Conservation (phyloP, 1,140 invertebrate species). For the Drosophila asahinai region DNA sequence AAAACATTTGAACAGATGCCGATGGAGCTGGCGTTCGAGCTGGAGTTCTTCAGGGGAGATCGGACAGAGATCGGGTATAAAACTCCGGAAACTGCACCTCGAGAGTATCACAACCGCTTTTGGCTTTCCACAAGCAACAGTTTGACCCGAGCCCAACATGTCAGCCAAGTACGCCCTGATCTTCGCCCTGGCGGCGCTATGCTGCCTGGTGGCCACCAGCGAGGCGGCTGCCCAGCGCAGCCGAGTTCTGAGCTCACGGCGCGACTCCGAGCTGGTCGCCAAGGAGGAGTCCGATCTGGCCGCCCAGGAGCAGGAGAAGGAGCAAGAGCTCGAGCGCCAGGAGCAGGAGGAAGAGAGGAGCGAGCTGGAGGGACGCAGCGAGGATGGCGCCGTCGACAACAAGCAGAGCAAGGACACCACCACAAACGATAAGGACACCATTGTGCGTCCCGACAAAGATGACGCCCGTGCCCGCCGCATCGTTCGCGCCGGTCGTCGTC, state of each 20-base stretch:
- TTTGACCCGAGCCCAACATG: slow-evolving; percentile 38
- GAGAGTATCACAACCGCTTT: slow-evolving; percentile 71
- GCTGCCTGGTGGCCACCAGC: slow-evolving; percentile 56
- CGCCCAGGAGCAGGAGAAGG: slow-evolving; percentile 28
- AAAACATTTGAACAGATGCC: slow-evolving; percentile 73
- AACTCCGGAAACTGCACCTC: slow-evolving; percentile 28
- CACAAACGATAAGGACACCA: slow-evolving; percentile 34
- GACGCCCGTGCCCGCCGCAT: slow-evolving; percentile 67
- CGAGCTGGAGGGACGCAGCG: slow-evolving; percentile 32
- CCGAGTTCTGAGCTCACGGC: slow-evolving; percentile 30
- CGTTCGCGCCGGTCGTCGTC: slow-evolving; percentile 53
- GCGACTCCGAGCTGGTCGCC: slow-evolving; percentile 28
- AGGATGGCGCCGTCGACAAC: slow-evolving; percentile 20
- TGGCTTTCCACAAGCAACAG: slow-evolving; percentile 61
- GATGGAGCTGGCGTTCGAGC: background rate
- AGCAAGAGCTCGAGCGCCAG: slow-evolving; percentile 14
- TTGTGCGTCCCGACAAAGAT: slow-evolving; percentile 46
- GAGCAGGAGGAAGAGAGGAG: slow-evolving; percentile 10
- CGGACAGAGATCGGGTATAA: slow-evolving; percentile 41
- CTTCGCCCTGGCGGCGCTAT: slow-evolving; percentile 68
- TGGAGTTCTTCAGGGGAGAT: slow-evolving; percentile 3
- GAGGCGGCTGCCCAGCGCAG: slow-evolving; percentile 60
- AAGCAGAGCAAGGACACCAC: slow-evolving; percentile 18
- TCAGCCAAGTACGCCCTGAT: slow-evolving; percentile 60
- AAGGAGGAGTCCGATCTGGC: slow-evolving; percentile 14